Conservation (phyloP, 2,888 invertebrate species). For the Cataglyphis altisquamis region DNA sequence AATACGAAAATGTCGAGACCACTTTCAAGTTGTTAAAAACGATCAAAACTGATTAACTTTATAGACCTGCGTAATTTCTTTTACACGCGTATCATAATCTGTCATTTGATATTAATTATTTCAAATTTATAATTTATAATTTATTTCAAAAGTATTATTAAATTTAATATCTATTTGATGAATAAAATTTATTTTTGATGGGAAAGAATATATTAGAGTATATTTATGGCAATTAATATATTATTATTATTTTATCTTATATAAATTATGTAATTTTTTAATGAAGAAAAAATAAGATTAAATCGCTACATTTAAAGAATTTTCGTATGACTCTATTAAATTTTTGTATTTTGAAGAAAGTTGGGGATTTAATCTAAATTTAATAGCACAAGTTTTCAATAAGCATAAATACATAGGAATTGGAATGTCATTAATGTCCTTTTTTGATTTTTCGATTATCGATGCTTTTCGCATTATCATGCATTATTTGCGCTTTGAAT, state of each 20-base stretch:
- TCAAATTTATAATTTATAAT: too few relatives aligned
- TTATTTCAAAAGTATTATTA: too few relatives aligned
- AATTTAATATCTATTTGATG: too few relatives aligned
- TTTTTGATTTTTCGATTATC: neutral
- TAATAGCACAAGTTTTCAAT: constrained; percentile 6
- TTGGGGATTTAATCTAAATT: constrained; percentile 14
- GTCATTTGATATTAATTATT: neutral
- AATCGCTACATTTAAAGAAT: too few relatives aligned
- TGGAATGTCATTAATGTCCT: neutral
- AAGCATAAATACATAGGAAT: neutral
- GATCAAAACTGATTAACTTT: neutral
- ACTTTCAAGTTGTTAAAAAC: neutral
- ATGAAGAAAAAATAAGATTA: too few relatives aligned
- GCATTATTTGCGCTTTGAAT: neutral
- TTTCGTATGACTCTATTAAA: constrained; percentile 3
- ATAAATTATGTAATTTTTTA: neutral
- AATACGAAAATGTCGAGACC: neutral
- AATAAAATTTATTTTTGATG: too few relatives aligned
- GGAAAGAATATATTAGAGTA: too few relatives aligned
- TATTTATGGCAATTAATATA: too few relatives aligned
- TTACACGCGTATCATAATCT: neutral
- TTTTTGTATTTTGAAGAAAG: neutral
- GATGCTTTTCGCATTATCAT: neutral
- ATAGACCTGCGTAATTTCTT: neutral
- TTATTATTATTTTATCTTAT: neutral